These are phyloP conservation scores for Microctonus hyperodae DNA, from an alignment of 2,888 invertebrate genomes.

Conservation along the genomic window DNA sequence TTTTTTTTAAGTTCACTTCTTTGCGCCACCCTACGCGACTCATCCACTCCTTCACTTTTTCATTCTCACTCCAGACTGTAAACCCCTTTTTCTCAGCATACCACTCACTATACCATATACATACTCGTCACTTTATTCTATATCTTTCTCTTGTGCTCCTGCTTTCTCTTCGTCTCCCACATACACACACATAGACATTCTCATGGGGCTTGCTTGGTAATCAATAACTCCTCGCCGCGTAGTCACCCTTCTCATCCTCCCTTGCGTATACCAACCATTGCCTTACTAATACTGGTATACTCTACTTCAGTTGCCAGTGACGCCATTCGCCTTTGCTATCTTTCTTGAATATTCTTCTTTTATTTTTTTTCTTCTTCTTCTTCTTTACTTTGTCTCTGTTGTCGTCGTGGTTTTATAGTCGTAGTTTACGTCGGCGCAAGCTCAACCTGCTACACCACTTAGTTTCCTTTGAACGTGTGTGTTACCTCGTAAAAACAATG, in stretches of 20 bases:
- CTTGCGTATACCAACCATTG: background rate
- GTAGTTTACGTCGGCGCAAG: background rate
- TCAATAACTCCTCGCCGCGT: conserved; percentile 60
- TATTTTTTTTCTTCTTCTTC: conserved; percentile 16
- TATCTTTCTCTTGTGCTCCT: background rate
- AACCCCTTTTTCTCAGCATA: background rate
- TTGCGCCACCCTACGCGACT: conserved; percentile 13
- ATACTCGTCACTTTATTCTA: background rate
- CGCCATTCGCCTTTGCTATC: conserved; percentile 25
- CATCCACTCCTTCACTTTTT: conserved; percentile 4
- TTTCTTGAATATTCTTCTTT: conserved; percentile 27
- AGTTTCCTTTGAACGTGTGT: conserved; percentile 8
- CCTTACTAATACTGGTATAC: conserved; percentile 17
- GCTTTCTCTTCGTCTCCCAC: background rate
- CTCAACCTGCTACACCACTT: background rate
- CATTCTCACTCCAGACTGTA: background rate
- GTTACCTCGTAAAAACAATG: conserved; percentile 34
- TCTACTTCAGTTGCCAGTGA: conserved; percentile 21
- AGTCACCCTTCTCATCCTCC: conserved; percentile 34
- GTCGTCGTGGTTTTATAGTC: background rate
- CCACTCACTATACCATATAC: no score
- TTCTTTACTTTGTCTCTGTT: conserved; percentile 23
- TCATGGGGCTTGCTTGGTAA: conserved; percentile 46
- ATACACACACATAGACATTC: no score
- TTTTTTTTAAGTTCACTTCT: conserved; percentile 15